phyloP scores from a whole-genome alignment of 2,888 invertebrate genomes.

The Megalurothrips usitatus region DNA sequence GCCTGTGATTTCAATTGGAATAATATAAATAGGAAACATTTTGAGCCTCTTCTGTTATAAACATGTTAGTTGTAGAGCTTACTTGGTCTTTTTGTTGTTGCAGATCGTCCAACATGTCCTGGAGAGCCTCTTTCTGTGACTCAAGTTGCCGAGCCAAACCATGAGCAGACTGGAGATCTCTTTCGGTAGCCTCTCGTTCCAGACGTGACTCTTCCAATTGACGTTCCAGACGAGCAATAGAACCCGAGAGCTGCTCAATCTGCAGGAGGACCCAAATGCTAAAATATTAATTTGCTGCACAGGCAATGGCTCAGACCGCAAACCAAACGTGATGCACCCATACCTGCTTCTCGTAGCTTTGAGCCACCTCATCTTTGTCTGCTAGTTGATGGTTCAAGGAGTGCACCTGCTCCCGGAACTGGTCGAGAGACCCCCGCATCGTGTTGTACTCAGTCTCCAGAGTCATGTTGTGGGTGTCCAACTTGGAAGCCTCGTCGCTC shows the following conservation, averaged over 20 bases:
- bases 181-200: not conserved
- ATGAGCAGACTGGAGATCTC: slow-evolving; percentile 7
- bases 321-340: not conserved
- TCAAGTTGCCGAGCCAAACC: not conserved
- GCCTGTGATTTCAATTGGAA: not conserved
- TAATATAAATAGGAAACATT: not conserved
- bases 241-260: not conserved
- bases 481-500: slow-evolving; percentile 68
- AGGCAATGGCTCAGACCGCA: not conserved
- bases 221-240: not conserved
- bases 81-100: not conserved
- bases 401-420: slow-evolving; percentile 56
- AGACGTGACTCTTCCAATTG: not conserved
- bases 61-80: not conserved
- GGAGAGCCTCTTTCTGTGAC: slow-evolving; percentile 2
- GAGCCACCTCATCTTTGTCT: slow-evolving; percentile 52
- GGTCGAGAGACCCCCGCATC: slow-evolving; percentile 56
- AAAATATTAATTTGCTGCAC: too few relatives aligned
- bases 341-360: slow-evolving; percentile 57
- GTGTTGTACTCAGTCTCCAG: slow-evolving; percentile 72
- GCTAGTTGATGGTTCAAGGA: slow-evolving; percentile 61
- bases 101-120: not conserved
- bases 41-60: not conserved
- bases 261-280: not conserved
- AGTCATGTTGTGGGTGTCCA: slow-evolving; percentile 75